Percentiles rank a stretch among this genome's conserved stretches.
Conservation (phyloP, 2,113 vertebrate genomes). For the Argyrosomus japonicus region DNA sequence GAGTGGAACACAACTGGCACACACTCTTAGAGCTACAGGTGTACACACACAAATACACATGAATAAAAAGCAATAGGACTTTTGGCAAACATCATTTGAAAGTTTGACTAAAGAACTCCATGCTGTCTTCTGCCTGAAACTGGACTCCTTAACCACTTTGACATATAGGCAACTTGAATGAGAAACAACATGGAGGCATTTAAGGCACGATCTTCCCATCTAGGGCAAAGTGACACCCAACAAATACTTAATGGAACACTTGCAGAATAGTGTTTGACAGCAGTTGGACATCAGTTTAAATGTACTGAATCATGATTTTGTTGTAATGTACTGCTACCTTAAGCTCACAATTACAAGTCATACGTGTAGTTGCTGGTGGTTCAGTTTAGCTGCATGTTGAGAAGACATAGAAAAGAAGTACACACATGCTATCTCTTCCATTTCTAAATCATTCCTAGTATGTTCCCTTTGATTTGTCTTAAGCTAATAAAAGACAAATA, state of each 20-base stretch:
- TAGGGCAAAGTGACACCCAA: background rate
- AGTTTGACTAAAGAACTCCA: background rate
- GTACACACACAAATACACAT: background rate
- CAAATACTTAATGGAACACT: background rate
- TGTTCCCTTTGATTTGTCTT: background rate
- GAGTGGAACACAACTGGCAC: constrained; percentile 60
- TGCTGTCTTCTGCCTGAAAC: background rate
- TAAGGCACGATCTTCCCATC: background rate
- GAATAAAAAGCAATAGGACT: background rate
- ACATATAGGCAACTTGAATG: background rate
- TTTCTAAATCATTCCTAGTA: background rate
- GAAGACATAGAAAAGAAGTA: background rate
- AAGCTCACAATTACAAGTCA: background rate
- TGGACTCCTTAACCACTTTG: background rate
- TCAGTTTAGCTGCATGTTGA: background rate
- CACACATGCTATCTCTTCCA: background rate
- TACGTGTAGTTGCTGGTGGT: no score
- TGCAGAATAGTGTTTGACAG: background rate
- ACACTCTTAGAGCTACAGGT: constrained; percentile 33
- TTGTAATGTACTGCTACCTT: background rate
- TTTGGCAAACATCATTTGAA: background rate
- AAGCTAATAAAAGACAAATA: background rate
- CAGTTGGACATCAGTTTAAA: background rate
- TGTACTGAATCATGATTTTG: background rate
- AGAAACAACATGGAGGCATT: background rate